Conservation (phyloP, 2,797 vertebrate genomes). For the Labroides dimidiatus region DNA sequence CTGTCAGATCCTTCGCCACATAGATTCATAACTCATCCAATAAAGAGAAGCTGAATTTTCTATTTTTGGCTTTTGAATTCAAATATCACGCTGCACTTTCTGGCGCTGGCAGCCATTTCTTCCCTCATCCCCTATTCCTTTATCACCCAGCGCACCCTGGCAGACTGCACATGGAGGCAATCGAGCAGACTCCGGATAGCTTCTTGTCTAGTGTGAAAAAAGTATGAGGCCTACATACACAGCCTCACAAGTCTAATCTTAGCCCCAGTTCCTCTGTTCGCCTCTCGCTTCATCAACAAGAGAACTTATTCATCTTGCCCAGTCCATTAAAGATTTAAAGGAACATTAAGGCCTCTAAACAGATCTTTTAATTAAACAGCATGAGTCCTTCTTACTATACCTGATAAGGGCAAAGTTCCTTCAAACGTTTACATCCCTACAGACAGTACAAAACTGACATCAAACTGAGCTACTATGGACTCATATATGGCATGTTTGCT, state of each 20-base stretch:
- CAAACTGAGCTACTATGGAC: not conserved
- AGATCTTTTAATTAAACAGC: constrained; percentile 40
- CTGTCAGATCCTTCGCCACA: constrained; percentile 12
- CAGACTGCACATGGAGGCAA: constrained; percentile 28
- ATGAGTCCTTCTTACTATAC: not conserved
- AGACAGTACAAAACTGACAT: too few relatives aligned
- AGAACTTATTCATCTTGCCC: constrained; percentile 45
- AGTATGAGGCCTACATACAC: constrained; percentile 52
- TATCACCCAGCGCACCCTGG: constrained; percentile 34
- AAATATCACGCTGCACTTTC: constrained; percentile 29
- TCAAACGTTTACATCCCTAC: not conserved
- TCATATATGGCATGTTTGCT: not conserved
- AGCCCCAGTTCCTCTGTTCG: constrained; percentile 25
- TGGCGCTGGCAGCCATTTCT: constrained; percentile 32
- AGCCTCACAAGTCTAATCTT: constrained; percentile 58
- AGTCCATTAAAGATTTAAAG: constrained; percentile 41
- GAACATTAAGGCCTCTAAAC: constrained; percentile 42
- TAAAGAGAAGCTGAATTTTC: constrained; percentile 17
- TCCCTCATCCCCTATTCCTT: constrained; percentile 37
- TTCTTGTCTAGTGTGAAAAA: constrained; percentile 51
- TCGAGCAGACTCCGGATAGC: constrained; percentile 31
- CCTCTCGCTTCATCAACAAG: constrained; percentile 48
- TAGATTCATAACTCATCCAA: constrained; percentile 24
- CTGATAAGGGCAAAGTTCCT: constrained; percentile 1
- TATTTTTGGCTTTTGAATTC: constrained; percentile 29